phyloP scores from a whole-genome alignment of 2,888 invertebrate genomes.

The Cacoxenus indagator region DNA sequence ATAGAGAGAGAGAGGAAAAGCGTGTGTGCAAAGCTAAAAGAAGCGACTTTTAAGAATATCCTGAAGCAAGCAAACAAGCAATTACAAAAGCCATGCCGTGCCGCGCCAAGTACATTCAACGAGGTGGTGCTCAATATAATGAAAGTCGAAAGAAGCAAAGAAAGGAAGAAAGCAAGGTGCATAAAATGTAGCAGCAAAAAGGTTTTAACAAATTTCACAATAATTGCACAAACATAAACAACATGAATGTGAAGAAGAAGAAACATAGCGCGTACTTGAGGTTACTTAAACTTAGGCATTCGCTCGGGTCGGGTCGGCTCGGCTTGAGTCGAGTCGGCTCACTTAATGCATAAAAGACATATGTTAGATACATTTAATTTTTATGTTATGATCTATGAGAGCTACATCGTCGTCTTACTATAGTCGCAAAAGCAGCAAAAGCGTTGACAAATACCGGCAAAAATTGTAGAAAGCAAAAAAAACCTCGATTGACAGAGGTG shows the following conservation, averaged over 20 bases:
- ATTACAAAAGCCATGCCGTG: neutral
- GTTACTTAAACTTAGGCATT: neutral
- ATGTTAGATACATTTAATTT: too few species aligned
- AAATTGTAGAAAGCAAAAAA: neutral
- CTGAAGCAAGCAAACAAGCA: conserved; percentile 1
- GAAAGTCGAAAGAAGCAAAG: neutral
- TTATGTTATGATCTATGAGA: too few species aligned
- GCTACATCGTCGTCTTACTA: neutral
- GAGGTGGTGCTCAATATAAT: too few species aligned
- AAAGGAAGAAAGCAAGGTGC: neutral
- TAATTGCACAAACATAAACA: conserved; percentile 42
- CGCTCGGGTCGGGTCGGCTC: too few species aligned
- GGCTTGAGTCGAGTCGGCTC: too few species aligned
- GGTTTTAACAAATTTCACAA: conserved; percentile 49
- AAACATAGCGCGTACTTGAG: neutral
- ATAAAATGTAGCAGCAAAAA: conserved; percentile 11
- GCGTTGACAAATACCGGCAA: neutral
- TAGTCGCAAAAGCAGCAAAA: neutral
- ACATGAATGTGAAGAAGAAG: neutral
- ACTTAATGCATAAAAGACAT: too few species aligned
- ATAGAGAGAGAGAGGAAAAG: neutral
- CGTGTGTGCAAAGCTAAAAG: neutral
- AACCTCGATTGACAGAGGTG: neutral
- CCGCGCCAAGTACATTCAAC: too few species aligned
- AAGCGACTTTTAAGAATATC: conserved; percentile 3